Base-by-base conservation (phyloP, 2,888 invertebrate genomes). In the Gymnocheta viridis region DNA sequence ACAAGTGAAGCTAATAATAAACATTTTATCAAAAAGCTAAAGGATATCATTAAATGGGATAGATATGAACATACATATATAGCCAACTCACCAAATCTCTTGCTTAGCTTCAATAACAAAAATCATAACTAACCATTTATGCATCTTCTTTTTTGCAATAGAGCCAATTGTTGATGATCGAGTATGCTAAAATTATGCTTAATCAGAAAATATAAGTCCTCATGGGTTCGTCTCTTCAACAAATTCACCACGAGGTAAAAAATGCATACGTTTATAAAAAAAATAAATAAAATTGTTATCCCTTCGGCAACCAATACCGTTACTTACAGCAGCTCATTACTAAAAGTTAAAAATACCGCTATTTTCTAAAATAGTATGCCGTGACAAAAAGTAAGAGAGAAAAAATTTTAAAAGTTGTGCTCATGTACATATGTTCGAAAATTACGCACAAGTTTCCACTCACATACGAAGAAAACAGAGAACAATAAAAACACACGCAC, bases 81-180 rank as follows among this genome's bases (percentile, higher is more conserved):
- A 81, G 67, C 14, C 81, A 78, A 84, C 84, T 84, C 84, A 84
- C 84, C 84, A 73, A 78, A 77, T 62, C 24, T 19, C 12, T 47
- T 41, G 67, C 58, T 64, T 64, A 77, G 67, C 60, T n/a, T 60
- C 49, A 66, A 69, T 60, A 73, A 47, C 41, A 19, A 80, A 58
- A 70, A 49, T 41, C 35, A 38, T 35, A 73, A 84, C 72, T 74
- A 74, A 80, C 72, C 72, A 49, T 54, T 66, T 72, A 19, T n/a
- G n/a, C n/a, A n/a, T 19, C 67, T 58, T 58, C 7, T 10, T 51
- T 56, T 73, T 70, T 67, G 32, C 58, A 35, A 47, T 44, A 69
- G 54, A 27, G 81, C 74, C 74, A 67, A 81, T 81, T 62, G 54
- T 56, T 17, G 67, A 80, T 80, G 56, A 12, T 24, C 38, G n/a